Base-by-base conservation (phyloP, 1,140 invertebrate species). In the Armadillidium nasatum region DNA sequence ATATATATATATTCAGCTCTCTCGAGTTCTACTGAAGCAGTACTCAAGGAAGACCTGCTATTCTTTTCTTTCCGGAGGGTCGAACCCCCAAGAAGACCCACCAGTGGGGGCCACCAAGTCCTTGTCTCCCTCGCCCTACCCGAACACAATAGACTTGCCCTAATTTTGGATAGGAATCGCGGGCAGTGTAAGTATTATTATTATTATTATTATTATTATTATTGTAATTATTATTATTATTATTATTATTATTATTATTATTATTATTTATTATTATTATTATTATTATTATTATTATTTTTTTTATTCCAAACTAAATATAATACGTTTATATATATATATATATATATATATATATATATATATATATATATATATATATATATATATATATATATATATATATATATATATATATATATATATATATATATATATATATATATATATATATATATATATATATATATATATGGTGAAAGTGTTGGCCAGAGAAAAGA, bases 181-280 rank as follows among this genome's bases (percentile, higher is more conserved):
- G 46, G 46, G 9, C 46, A 50, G 15, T 10, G 46, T 50, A 15
- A 50, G 46, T 50, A 50, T 15, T 50, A 50, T 15, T 15, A 50
- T 9, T 50, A 50, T 50, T 50, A 9, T 50, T 50, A 10, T 9
- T 9, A 50, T 9, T 50, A 50, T 50, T 10, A 50, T 9, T 50
- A 50, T 15, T 50, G 9, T 50, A 10, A 9, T 50, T 50, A 9
- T 50, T 50, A 9, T 50, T 50, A 9, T 50, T 50, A 9, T 50
- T 50, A 9, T 50, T 50, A 50, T 50, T 50, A 50, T 50, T 50
- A 50, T 50, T 50, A 50, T 50, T 50, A n/a, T n/a, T n/a, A n/a
- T n/a, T n/a, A n/a, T n/a, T n/a, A n/a, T n/a, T n/a, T n/a, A n/a
- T n/a, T n/a, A n/a, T n/a, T n/a, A n/a, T n/a, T n/a, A 50, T 50